These are phyloP conservation scores for Drosophila azteca DNA, from an alignment of 1,140 invertebrate genomes.

Conservation along the genomic window DNA sequence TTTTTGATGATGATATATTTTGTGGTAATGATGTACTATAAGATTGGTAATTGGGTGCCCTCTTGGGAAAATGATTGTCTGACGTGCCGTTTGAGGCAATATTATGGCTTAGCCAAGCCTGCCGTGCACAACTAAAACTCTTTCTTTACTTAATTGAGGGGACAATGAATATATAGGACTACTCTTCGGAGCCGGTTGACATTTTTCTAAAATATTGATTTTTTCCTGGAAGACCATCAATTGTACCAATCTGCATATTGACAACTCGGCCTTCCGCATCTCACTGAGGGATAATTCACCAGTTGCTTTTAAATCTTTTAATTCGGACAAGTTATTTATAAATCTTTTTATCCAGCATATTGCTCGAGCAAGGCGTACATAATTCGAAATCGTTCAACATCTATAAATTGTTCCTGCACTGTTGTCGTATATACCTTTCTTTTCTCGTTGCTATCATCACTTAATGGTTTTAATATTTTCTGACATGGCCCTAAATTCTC, in stretches of 20 bases:
- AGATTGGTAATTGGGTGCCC: neutral
- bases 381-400: too few species aligned
- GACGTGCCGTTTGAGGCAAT: neutral
- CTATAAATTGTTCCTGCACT: too few species aligned
- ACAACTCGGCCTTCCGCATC: neutral
- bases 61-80: neutral
- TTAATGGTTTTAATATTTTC: too few species aligned
- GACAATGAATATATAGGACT: neutral
- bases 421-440: too few species aligned
- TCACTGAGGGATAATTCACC: too few species aligned
- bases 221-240: neutral
- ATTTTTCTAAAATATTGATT: neutral
- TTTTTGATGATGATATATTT: neutral
- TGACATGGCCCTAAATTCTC: too few species aligned
- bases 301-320: too few species aligned
- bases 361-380: too few species aligned
- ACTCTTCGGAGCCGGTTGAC: neutral
- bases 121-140: neutral
- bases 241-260: neutral
- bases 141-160: neutral
- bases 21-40: too few species aligned
- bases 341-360: too few species aligned
- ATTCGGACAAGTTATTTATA: too few species aligned
- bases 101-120: neutral
- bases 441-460: too few species aligned